These are phyloP conservation scores for Synanthedon formicaeformis DNA, from an alignment of 2,888 invertebrate genomes.

Conservation along the genomic window DNA sequence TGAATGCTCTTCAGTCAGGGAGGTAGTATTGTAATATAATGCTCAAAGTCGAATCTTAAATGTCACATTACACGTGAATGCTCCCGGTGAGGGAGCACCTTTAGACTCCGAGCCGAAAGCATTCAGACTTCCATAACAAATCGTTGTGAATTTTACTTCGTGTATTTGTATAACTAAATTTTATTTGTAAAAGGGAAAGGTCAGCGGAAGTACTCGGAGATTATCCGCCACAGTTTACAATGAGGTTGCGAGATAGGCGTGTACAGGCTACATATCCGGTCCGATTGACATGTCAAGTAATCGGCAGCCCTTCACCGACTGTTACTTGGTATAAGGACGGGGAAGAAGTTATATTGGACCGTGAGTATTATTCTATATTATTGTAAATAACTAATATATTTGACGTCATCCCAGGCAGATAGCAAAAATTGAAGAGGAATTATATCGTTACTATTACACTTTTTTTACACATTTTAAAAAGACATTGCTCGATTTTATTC, in stretches of 20 bases:
- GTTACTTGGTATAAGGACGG: slow-evolving; percentile 90
- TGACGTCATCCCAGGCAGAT: background rate
- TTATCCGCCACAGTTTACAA: slow-evolving; percentile 84
- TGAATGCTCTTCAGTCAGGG: too few species aligned
- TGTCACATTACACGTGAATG: too few species aligned
- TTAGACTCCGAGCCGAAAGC: too few species aligned
- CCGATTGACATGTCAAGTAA: slow-evolving; percentile 86
- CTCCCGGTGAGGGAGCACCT: too few species aligned
- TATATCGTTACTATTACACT: too few species aligned
- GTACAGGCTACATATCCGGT: slow-evolving; percentile 87
- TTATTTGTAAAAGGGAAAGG: slow-evolving; percentile 31
- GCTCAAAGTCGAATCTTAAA: too few species aligned
- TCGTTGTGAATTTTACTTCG: too few species aligned
- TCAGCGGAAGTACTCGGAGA: slow-evolving; percentile 58
- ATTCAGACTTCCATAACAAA: too few species aligned
- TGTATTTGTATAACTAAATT: too few species aligned
- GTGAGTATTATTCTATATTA: slow-evolving; percentile 39
- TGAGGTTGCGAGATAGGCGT: slow-evolving; percentile 85
- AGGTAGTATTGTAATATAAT: too few species aligned
- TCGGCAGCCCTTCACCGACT: slow-evolving; percentile 79
- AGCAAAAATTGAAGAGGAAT: background rate
- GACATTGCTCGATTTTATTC: background rate
- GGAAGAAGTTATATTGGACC: slow-evolving; percentile 67
- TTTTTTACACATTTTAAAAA: background rate
- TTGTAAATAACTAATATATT: background rate